Conservation (phyloP, 1,140 invertebrate genomes). For the Drosophila kanapiae region DNA sequence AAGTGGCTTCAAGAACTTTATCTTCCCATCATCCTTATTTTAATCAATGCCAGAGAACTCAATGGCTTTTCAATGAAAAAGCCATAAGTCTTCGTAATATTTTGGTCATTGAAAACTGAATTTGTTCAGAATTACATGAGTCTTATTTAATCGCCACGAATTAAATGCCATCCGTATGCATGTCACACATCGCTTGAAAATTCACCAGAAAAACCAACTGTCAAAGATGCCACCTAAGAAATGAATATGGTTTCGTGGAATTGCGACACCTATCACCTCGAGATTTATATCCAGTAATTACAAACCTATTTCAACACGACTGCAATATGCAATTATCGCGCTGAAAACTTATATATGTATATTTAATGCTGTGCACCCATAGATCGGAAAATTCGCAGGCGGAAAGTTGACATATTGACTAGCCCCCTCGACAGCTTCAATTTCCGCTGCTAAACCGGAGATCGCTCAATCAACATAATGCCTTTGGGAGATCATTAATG, state of each 20-base stretch:
- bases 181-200: not conserved
- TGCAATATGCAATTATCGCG: conserved; percentile 40
- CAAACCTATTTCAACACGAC: conserved; percentile 25
- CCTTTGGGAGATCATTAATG: conserved; percentile 40
- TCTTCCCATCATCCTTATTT: not conserved
- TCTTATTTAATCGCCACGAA: not conserved
- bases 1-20: not conserved
- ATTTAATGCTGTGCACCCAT: conserved; percentile 30
- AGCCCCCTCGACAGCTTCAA: conserved; percentile 48
- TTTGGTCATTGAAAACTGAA: not conserved
- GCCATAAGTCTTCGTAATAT: not conserved
- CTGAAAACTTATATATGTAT: not conserved
- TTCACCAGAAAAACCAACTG: conserved; percentile 7
- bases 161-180: conserved; percentile 8
- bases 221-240: conserved; percentile 25
- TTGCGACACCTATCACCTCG: conserved; percentile 26
- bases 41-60: not conserved
- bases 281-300: conserved; percentile 36
- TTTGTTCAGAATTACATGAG: no score
- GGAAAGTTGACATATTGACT: conserved; percentile 35
- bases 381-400: conserved; percentile 39
- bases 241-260: not conserved
- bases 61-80: not conserved
- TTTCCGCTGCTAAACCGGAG: conserved; percentile 32
- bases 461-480: conserved; percentile 36